phyloP scores from a whole-genome alignment of 2,888 invertebrate species.

The Drosophila putrida region DNA sequence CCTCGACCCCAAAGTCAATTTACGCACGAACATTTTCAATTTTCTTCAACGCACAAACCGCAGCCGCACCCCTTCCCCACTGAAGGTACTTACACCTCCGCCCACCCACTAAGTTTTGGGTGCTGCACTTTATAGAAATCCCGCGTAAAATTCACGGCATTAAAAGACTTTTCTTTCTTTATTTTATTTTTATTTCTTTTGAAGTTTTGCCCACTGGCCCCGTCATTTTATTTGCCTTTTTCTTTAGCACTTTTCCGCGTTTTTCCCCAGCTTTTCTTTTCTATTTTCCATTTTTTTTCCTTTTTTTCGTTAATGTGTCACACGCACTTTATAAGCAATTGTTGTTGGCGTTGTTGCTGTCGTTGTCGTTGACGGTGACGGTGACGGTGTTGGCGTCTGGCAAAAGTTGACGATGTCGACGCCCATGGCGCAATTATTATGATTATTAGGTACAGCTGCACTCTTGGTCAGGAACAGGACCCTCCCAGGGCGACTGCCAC shows the following conservation, averaged over 20 bases:
- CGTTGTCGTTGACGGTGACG: slow-evolving; percentile 32
- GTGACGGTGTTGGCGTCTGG: slow-evolving; percentile 69
- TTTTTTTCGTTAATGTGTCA: slow-evolving; percentile 82
- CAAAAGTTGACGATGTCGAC: slow-evolving; percentile 77
- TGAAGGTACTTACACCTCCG: slow-evolving; percentile 18
- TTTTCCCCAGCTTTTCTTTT: slow-evolving; percentile 40
- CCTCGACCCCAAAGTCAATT: slow-evolving; percentile 65
- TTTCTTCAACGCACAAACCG: slow-evolving; percentile 66
- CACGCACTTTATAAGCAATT: slow-evolving; percentile 82
- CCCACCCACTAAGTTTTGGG: slow-evolving; percentile 1
- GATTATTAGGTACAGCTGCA: slow-evolving; percentile 81
- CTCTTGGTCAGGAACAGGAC: slow-evolving; percentile 59
- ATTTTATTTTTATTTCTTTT: slow-evolving; percentile 74
- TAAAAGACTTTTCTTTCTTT: slow-evolving; percentile 72
- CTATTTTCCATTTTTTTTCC: slow-evolving; percentile 27
- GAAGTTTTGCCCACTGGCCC: slow-evolving; percentile 70
- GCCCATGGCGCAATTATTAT: slow-evolving; percentile 79
- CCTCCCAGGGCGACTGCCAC: slow-evolving; percentile 66
- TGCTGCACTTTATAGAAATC: slow-evolving; percentile 73
- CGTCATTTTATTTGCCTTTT: slow-evolving; percentile 73
- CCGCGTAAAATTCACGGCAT: slow-evolving; percentile 79
- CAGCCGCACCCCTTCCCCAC: slow-evolving; percentile 39
- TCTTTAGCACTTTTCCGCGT: slow-evolving; percentile 65
- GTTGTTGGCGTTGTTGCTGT: slow-evolving; percentile 51
- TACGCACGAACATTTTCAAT: slow-evolving; percentile 81